Percentiles rank a stretch among this genome's conserved stretches.
Conservation (phyloP, 2,888 invertebrate species). For the Sthenelais limicola region DNA sequence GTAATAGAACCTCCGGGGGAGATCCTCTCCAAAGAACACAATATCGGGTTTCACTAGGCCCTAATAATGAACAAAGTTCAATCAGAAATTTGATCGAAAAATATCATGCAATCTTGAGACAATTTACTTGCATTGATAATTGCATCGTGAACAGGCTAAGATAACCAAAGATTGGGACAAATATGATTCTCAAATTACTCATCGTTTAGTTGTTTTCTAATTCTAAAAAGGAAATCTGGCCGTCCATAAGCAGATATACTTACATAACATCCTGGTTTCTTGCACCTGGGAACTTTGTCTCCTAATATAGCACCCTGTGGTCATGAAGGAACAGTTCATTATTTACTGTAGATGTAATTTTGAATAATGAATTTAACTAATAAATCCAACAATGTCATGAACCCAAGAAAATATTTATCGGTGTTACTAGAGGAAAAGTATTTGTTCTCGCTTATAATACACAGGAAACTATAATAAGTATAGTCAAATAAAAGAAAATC, state of each 20-base stretch:
- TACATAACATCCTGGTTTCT: slow-evolving; percentile 61
- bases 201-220: too few relatives aligned
- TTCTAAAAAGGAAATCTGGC: too few relatives aligned
- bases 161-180: background rate
- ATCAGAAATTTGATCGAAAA: background rate
- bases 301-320: slow-evolving; percentile 68
- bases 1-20: slow-evolving; percentile 69
- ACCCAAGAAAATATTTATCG: too few relatives aligned
- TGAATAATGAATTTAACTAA: too few relatives aligned
- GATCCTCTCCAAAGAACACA: slow-evolving; percentile 73
- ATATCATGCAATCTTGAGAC: background rate
- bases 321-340: slow-evolving; percentile 38
- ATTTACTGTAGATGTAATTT: background rate
- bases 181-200: background rate
- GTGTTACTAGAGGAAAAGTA: too few relatives aligned
- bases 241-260: too few relatives aligned
- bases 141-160: background rate
- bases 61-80: too few relatives aligned
- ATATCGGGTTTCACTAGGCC: slow-evolving; percentile 71
- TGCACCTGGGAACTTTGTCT: slow-evolving; percentile 68
- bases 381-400: too few relatives aligned
- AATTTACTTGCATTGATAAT: background rate
- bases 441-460: too few relatives aligned
- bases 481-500: too few relatives aligned
- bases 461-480: too few relatives aligned